A percentile compares a stretch with the other conserved stretches of the same genome.
Conservation (phyloP, 2,888 invertebrate genomes). For the Ormyrus rosae region DNA sequence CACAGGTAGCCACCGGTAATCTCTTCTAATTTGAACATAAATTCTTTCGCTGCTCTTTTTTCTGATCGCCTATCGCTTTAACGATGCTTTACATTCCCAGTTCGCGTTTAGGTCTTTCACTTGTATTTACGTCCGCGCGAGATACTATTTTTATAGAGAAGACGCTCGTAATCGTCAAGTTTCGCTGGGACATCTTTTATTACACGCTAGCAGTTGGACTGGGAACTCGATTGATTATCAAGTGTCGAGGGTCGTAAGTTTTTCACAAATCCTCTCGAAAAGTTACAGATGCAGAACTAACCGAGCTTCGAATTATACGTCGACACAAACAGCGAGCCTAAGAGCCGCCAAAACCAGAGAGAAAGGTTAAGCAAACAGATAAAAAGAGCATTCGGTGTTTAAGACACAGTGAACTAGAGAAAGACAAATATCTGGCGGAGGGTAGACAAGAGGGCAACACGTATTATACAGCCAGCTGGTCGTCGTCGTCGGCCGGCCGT, state of each 20-base stretch:
- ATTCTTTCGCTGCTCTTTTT: background rate
- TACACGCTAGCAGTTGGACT: too few relatives aligned
- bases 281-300: too few relatives aligned
- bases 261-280: too few relatives aligned
- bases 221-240: too few relatives aligned
- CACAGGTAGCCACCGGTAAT: slow-evolving; percentile 17
- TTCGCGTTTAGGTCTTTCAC: too few relatives aligned
- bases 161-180: too few relatives aligned
- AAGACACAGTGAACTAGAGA: slow-evolving; percentile 30
- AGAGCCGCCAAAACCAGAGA: background rate
- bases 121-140: too few relatives aligned
- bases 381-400: background rate
- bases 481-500: background rate
- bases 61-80: background rate
- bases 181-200: too few relatives aligned
- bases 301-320: background rate
- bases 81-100: too few relatives aligned
- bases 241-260: too few relatives aligned
- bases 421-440: slow-evolving; percentile 26
- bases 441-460: background rate
- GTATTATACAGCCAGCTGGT: slow-evolving; percentile 19
- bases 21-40: slow-evolving; percentile 29
- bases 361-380: background rate
- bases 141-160: too few relatives aligned
- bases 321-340: background rate